phyloP scores from a whole-genome alignment of 2,888 invertebrate genomes.

The Bombylius major region DNA sequence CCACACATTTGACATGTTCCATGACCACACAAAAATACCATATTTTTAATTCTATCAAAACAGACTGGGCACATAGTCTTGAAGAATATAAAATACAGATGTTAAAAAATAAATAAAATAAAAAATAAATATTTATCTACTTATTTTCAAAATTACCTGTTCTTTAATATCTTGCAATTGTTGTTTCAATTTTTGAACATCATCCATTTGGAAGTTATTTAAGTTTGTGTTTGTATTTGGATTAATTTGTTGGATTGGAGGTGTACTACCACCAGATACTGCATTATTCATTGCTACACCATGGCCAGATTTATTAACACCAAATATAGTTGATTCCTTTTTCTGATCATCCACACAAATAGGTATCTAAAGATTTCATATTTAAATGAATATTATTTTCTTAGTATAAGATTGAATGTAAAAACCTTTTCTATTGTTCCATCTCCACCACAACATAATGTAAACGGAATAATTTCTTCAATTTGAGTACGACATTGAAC shows the following conservation, averaged over 20 bases:
- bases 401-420: background rate
- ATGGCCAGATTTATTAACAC: slow-evolving; percentile 31
- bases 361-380: background rate
- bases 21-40: slow-evolving; percentile 97
- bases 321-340: slow-evolving; percentile 19
- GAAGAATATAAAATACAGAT: slow-evolving; percentile 26
- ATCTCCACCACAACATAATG: slow-evolving; percentile 45
- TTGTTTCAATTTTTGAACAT: slow-evolving; percentile 83
- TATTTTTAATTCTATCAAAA: slow-evolving; percentile 92
- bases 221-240: slow-evolving; percentile 48
- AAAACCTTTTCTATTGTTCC: slow-evolving; percentile 31
- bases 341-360: slow-evolving; percentile 18
- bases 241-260: slow-evolving; percentile 15
- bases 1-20: slow-evolving; percentile 98
- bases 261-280: slow-evolving; percentile 22
- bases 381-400: background rate
- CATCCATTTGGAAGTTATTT: slow-evolving; percentile 55
- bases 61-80: slow-evolving; percentile 98
- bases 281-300: slow-evolving; percentile 37
- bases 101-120: background rate
- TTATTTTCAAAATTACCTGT: slow-evolving; percentile 50
- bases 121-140: no score
- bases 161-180: slow-evolving; percentile 96
- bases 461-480: slow-evolving; percentile 47
- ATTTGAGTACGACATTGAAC: slow-evolving; percentile 87